Percentiles rank a stretch among this genome's conserved stretches.
These are phyloP conservation scores for Agrochola lychnidis DNA, from an alignment of 2,888 invertebrate genomes.

Conservation along the genomic window DNA sequence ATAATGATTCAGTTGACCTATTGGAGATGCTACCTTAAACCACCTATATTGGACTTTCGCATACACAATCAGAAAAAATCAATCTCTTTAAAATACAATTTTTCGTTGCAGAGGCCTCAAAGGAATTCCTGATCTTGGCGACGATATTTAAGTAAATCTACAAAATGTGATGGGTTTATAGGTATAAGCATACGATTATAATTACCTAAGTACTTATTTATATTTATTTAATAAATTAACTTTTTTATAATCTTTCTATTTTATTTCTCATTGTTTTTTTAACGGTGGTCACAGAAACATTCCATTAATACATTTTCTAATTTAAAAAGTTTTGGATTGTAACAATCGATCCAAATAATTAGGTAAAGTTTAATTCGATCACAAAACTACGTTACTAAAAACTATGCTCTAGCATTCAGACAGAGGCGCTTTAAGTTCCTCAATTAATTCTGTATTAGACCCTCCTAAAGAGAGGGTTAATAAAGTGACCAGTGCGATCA, in stretches of 20 bases:
- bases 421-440: neutral
- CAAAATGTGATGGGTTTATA: conserved; percentile 5
- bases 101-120: conserved; percentile 83
- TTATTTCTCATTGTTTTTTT: conserved; percentile 14
- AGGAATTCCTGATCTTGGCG: conserved; percentile 87
- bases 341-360: neutral
- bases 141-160: conserved; percentile 71
- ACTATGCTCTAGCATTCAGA: neutral
- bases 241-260: conserved; percentile 10
- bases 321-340: neutral
- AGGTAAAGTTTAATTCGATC: neutral
- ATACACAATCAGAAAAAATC: neutral
- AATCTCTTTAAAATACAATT: neutral
- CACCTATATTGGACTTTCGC: neutral
- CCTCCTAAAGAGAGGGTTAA: neutral
- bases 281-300: neutral
- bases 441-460: neutral
- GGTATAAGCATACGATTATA: neutral
- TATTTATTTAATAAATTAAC: conserved; percentile 37
- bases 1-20: neutral
- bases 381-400: neutral
- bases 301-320: neutral
- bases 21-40: neutral
- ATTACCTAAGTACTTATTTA: conserved; percentile 16
- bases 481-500: neutral